phyloP scores from a whole-genome alignment of 2,888 invertebrate species.

The Epistrophe grossulariae region DNA sequence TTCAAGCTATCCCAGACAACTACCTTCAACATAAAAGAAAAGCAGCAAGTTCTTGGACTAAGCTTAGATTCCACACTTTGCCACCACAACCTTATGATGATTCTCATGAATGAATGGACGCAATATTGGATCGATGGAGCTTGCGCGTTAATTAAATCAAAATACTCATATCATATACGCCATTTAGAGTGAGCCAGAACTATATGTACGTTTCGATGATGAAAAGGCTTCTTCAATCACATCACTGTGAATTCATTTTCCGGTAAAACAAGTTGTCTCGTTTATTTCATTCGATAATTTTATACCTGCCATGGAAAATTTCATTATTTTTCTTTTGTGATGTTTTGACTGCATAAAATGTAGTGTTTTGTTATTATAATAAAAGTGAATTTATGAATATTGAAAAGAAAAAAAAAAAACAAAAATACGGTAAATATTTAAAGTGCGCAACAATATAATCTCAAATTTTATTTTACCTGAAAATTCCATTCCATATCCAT shows the following conservation, averaged over 20 bases:
- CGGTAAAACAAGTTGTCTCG: slow-evolving; percentile 69
- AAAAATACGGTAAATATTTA: slow-evolving; percentile 13
- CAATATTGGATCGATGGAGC: slow-evolving; percentile 64
- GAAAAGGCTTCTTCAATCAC: slow-evolving; percentile 52
- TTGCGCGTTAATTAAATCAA: slow-evolving; percentile 61
- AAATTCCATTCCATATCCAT: neutral
- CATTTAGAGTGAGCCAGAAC: slow-evolving; percentile 72
- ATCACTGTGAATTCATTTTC: slow-evolving; percentile 67
- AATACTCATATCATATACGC: slow-evolving; percentile 61
- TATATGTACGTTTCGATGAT: slow-evolving; percentile 17
- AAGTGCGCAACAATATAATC: neutral
- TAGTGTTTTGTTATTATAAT: neutral
- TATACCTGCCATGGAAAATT: slow-evolving; percentile 20
- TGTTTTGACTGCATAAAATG: slow-evolving; percentile 8
- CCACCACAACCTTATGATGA: slow-evolving; percentile 8
- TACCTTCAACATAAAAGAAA: neutral
- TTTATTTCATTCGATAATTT: slow-evolving; percentile 24
- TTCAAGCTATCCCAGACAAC: neutral
- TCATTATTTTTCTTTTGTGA: slow-evolving; percentile 10
- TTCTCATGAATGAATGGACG: slow-evolving; percentile 70
- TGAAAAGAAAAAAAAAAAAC: neutral
- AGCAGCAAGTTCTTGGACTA: neutral
- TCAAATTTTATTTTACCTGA: neutral
- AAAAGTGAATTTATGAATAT: neutral
- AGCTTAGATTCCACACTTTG: slow-evolving; percentile 62